These are phyloP conservation scores for Hippocampus comes DNA, from an alignment of 2,113 vertebrate genomes.

Conservation along the genomic window DNA sequence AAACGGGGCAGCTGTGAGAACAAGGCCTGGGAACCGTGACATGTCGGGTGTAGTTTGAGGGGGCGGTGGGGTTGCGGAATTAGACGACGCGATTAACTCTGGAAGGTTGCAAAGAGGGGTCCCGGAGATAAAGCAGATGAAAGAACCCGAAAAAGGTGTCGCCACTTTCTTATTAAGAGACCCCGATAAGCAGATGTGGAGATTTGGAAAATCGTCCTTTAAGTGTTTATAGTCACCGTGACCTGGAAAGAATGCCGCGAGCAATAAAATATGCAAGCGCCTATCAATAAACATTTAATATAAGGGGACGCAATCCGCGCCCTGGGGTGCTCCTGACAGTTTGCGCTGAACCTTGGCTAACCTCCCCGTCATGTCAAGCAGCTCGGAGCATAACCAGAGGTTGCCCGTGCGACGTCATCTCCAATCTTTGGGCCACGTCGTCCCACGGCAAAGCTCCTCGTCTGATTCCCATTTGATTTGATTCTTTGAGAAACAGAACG, in stretches of 20 bases:
- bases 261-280: slow-evolving; percentile 35
- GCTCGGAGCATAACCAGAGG: slow-evolving; percentile 59
- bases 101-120: slow-evolving; percentile 41
- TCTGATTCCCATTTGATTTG: slow-evolving; percentile 35
- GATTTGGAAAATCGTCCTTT: slow-evolving; percentile 29
- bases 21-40: slow-evolving; percentile 76
- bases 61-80: slow-evolving; percentile 49
- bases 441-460: slow-evolving; percentile 53
- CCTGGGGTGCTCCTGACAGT: slow-evolving; percentile 41
- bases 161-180: neutral
- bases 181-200: slow-evolving; percentile 32
- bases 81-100: slow-evolving; percentile 14
- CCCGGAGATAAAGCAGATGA: slow-evolving; percentile 18
- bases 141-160: neutral
- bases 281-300: slow-evolving; percentile 37
- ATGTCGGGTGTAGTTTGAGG: slow-evolving; percentile 59
- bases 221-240: slow-evolving; percentile 41
- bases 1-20: slow-evolving; percentile 78
- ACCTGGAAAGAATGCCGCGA: slow-evolving; percentile 28
- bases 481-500: slow-evolving; percentile 14
- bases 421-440: slow-evolving; percentile 56
- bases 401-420: slow-evolving; percentile 58
- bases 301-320: slow-evolving; percentile 36
- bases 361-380: slow-evolving; percentile 53
- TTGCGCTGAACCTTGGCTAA: slow-evolving; percentile 64